Evolutionary conservation across 2,113 vertebrate genomes (phyloP), one percentile per base, ranked within the genome.

Genomic region (Colinus virginianus): DNA sequence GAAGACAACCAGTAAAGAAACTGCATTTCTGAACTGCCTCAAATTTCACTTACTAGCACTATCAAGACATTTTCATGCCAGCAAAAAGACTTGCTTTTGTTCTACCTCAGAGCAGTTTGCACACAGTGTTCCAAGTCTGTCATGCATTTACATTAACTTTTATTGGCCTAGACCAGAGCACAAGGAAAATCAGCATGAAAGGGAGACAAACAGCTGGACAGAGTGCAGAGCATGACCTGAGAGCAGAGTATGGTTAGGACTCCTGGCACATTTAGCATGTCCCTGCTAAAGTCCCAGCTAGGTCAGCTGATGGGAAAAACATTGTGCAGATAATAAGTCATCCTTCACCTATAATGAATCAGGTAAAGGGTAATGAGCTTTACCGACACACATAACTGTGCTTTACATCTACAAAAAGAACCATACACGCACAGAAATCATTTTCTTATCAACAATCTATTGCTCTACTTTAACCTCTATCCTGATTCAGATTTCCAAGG

Each of bases 41-140:
- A 48, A 3, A 1, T 82, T 71, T 87, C 8, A 43, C 58, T 43
- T 16, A 19, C 25, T 34, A 77, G 36, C 0, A 0, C 25, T 11
- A 79, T 11, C 83, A 34, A 78, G 46, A 26, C 11, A 15, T 32
- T 28, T 45, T 7, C 0, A 0, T 59, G 42, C 32, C 51, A 48
- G 15, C 2, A 30, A 0, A 2, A 71, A n/a, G 23, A 4, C 7
- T 51, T 3, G 0, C 13, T 71, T 76, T 62, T 9, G 30, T 26
- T 80, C 77, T 14, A 5, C 43, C n/a, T 80, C n/a, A 61, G 28
- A 25, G 30, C 21, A 68, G 42, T 43, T 77, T 36, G 20, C 17
- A n/a, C 19, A 28, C 0, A 0, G 64, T 45, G 40, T 64, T 40
- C 28, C 26, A 64, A 42, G 5, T n/a, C 48, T 49, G 66, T 51